Evolutionary conservation across 2,113 vertebrate species (phyloP).

Genomic region (Anthoscopus minutus): DNA sequence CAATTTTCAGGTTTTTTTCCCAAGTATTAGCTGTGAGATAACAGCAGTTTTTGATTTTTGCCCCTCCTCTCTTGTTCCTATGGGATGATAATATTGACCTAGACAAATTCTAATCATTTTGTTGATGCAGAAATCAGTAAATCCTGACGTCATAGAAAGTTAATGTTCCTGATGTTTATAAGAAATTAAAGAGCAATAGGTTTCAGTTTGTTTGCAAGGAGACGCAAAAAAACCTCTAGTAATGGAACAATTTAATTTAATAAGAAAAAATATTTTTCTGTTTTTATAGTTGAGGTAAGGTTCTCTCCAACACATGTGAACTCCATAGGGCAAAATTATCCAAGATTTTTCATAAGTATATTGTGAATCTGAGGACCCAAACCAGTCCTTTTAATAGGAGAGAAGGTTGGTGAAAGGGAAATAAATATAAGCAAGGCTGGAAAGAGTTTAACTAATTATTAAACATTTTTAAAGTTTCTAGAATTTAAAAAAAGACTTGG

Average conservation of each 20-base stretch:
- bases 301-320: neutral
- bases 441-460: neutral
- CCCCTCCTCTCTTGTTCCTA: neutral
- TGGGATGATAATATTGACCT: neutral
- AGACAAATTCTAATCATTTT: neutral
- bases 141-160: neutral
- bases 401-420: neutral
- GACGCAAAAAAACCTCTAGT: fast-evolving
- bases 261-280: neutral
- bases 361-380: neutral
- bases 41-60: neutral
- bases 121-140: neutral
- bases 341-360: neutral
- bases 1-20: neutral
- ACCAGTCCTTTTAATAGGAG: neutral
- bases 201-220: neutral
- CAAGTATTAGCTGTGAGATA: neutral
- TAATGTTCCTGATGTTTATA: neutral
- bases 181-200: neutral
- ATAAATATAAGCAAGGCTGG: neutral
- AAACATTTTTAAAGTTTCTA: neutral
- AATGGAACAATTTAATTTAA: neutral
- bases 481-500: neutral
- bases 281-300: neutral
- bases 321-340: neutral